These are phyloP conservation scores for Terrapene triunguis DNA, from an alignment of 2,113 vertebrate species.

Conservation along the genomic window DNA sequence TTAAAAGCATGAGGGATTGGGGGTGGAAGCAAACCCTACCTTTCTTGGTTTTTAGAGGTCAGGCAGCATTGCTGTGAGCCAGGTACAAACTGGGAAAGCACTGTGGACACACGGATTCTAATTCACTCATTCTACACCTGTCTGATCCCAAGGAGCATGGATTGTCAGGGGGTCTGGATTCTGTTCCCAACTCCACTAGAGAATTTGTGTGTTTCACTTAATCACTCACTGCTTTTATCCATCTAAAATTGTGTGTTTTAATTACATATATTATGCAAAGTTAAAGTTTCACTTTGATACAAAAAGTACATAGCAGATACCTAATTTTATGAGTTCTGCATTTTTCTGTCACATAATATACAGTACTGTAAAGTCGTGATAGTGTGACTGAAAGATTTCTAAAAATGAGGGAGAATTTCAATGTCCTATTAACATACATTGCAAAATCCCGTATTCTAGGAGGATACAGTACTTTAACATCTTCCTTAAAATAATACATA, in stretches of 20 bases:
- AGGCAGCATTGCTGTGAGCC: not conserved
- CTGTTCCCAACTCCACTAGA: not conserved
- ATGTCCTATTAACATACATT: not conserved
- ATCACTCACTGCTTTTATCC: not conserved
- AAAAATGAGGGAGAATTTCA: not conserved
- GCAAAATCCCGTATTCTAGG: not conserved
- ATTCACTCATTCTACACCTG: too few relatives aligned
- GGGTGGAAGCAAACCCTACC: accelerated
- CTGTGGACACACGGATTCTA: too few relatives aligned
- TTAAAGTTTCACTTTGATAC: not conserved
- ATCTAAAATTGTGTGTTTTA: not conserved
- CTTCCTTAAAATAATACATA: not conserved
- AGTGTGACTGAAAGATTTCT: not conserved
- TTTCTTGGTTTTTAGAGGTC: not conserved
- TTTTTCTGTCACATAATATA: not conserved
- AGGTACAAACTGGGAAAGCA: too few relatives aligned
- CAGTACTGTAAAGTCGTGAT: not conserved
- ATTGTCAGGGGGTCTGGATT: not conserved
- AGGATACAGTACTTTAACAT: not conserved
- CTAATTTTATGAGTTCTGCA: not conserved
- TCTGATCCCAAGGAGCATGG: too few relatives aligned
- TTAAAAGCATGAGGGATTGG: not conserved
- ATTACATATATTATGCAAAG: not conserved
- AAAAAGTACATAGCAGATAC: constrained; percentile 23
- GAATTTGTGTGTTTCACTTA: not conserved